These are phyloP conservation scores for Ochropleura leucogaster DNA, from an alignment of 2,888 invertebrate genomes.

Conservation along the genomic window DNA sequence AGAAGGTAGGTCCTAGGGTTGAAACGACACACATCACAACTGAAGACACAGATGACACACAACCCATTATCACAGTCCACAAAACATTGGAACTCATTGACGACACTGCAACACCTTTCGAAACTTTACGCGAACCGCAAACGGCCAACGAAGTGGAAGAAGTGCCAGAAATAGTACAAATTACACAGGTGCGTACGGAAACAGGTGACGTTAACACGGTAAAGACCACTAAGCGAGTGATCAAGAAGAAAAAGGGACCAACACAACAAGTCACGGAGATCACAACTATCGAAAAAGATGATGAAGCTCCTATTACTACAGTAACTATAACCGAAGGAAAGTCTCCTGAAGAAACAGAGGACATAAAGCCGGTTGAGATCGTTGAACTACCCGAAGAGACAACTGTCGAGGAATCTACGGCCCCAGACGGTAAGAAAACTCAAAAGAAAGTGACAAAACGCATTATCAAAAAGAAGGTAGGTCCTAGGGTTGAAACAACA, in stretches of 20 bases:
- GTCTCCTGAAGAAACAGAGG: constrained; percentile 46
- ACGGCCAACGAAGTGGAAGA: neutral
- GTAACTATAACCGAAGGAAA: constrained; percentile 39
- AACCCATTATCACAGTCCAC: constrained; percentile 43
- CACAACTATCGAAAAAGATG: constrained; percentile 56
- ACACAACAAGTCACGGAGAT: constrained; percentile 63
- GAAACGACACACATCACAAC: constrained; percentile 66
- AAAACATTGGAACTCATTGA: constrained; percentile 36
- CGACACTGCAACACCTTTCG: constrained; percentile 29
- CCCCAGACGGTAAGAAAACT: constrained; percentile 72
- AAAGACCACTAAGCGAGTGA: constrained; percentile 70
- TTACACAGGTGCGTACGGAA: constrained; percentile 47
- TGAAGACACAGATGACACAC: constrained; percentile 53
- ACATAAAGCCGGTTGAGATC: constrained; percentile 41
- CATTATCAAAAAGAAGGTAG: constrained; percentile 49
- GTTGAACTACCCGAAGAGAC: constrained; percentile 69
- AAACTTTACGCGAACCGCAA: constrained; percentile 14
- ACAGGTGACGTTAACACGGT: constrained; percentile 69
- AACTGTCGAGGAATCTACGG: constrained; percentile 55
- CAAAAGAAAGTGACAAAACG: constrained; percentile 59
- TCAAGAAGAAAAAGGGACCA: constrained; percentile 63
- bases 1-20: constrained; percentile 56
- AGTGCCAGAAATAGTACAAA: constrained; percentile 21
- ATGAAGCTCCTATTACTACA: constrained; percentile 47
- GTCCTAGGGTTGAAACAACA: constrained; percentile 73